Evolutionary conservation across 2,797 vertebrate genomes (phyloP), one percentile per base, ranked within the genome.

Genomic region (Alca torda): DNA sequence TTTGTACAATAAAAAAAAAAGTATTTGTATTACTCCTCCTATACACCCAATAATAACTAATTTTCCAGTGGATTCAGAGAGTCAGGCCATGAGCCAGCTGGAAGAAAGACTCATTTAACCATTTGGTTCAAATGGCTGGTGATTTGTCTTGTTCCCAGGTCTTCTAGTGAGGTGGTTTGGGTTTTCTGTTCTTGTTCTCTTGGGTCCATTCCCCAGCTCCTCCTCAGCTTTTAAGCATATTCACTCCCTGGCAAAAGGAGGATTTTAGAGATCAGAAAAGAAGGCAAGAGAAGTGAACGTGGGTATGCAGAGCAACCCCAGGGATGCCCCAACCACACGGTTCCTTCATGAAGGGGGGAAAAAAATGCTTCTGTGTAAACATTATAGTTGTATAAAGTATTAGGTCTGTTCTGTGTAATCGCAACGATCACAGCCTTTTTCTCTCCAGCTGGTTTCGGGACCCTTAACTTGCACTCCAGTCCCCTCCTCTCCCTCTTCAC

Each of bases 371-470:
- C 14, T 68, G 10, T 70, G 13, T 16, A 39, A 41, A 54, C 15
- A 33, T 4, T 61, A 2, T 2, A 6, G 16, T 1, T 39, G n/a
- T 39, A 4, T 2, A 25, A 81, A 79, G 35, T 46, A 0, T 3
- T 37, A 15, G 35, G 3, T 81, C 59, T 88, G 33, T 6, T 61
- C 33, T 16, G 21, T 30, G 11, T 11, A 23, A 5, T n/a, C 6
- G 4, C 8, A 33, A 2, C 1, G 6, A 43, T 65, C 51, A 2
- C 39, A 23, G 3, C 20, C n/a, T 4, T 73, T 90, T 37, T 56
- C 45, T 46, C 50, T 75, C 31, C 72, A 56, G 39, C 15, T 45
- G 31, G 1, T 51, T 89, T n/a, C 2, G 5, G 39, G n/a, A n/a
- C 51, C 33, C 37, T 70, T 46, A 26, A 12, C 50, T 77, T 28